Percentiles rank a stretch among this genome's conserved stretches.
These are phyloP conservation scores for Hipparchia semele DNA, from an alignment of 2,888 invertebrate genomes.

Conservation along the genomic window DNA sequence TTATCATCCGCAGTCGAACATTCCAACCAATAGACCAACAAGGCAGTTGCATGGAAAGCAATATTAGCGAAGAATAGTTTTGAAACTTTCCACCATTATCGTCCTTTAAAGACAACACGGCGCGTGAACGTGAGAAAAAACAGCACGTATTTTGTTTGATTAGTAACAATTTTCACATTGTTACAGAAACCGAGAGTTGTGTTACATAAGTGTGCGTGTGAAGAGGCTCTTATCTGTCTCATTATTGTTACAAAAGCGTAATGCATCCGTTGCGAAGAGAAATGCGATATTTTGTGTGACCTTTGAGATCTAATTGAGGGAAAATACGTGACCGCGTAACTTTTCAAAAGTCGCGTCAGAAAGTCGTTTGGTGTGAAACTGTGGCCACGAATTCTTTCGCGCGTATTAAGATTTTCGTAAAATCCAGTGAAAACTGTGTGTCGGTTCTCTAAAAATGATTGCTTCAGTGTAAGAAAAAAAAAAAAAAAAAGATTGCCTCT, in stretches of 20 bases:
- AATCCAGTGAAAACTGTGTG: no score
- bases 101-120: neutral
- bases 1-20: no score
- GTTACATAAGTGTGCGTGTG: slow-evolving; percentile 38
- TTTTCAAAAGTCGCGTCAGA: slow-evolving; percentile 19
- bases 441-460: no score
- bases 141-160: neutral
- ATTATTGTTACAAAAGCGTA: slow-evolving; percentile 29
- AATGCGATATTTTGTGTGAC: slow-evolving; percentile 12
- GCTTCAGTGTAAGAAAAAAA: no score
- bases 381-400: no score
- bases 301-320: slow-evolving; percentile 12
- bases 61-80: neutral
- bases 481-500: no score
- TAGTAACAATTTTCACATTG: slow-evolving; percentile 26
- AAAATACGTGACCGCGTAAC: slow-evolving; percentile 6
- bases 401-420: no score
- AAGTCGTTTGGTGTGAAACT: no score
- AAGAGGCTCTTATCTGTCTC: slow-evolving; percentile 23
- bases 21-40: no score
- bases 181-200: slow-evolving; percentile 19
- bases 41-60: neutral
- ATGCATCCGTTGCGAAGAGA: slow-evolving; percentile 15
- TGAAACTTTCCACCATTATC: neutral
- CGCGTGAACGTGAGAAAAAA: neutral